These are phyloP conservation scores for Trachelus iudaicus DNA, from an alignment of 2,888 invertebrate genomes.

Conservation along the genomic window DNA sequence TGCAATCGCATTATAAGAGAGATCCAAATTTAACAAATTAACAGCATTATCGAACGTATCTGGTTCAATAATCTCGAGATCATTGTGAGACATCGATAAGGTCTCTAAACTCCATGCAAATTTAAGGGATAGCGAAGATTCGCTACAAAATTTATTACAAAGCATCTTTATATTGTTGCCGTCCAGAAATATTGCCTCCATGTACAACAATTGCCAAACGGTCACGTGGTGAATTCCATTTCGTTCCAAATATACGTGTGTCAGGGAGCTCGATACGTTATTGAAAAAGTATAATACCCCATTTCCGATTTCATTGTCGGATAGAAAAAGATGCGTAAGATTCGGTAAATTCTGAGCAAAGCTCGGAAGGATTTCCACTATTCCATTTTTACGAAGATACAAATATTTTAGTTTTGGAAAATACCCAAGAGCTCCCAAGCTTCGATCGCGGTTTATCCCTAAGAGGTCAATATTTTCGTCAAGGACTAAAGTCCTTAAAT, in stretches of 20 bases:
- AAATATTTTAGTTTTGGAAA: constrained; percentile 45
- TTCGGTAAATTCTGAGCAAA: constrained; percentile 35
- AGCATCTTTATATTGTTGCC: constrained; percentile 42
- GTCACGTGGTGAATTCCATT: constrained; percentile 41
- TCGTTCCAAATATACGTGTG: constrained; percentile 45
- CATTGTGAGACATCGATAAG: constrained; percentile 42
- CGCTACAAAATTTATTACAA: constrained; percentile 37
- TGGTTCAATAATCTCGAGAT: constrained; percentile 36
- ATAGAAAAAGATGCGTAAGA: constrained; percentile 48
- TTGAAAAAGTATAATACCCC: constrained; percentile 32
- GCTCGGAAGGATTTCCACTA: constrained; percentile 34
- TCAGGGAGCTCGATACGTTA: constrained; percentile 39
- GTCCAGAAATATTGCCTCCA: constrained; percentile 42
- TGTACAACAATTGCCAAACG: constrained; percentile 29
- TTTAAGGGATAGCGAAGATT: constrained; percentile 34
- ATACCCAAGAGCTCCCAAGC: constrained; percentile 24
- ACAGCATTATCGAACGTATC: constrained; percentile 41
- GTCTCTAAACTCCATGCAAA: constrained; percentile 36
- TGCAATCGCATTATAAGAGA: constrained; percentile 42
- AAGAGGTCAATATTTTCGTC: constrained; percentile 36
- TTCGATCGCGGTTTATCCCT: constrained; percentile 9
- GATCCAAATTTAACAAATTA: constrained; percentile 37
- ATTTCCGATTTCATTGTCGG: constrained; percentile 43
- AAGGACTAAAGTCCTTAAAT: constrained; percentile 39
- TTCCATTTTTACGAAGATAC: constrained; percentile 40